Base-by-base conservation (phyloP, 2,888 invertebrate species). In the Podabrus alpinus region DNA sequence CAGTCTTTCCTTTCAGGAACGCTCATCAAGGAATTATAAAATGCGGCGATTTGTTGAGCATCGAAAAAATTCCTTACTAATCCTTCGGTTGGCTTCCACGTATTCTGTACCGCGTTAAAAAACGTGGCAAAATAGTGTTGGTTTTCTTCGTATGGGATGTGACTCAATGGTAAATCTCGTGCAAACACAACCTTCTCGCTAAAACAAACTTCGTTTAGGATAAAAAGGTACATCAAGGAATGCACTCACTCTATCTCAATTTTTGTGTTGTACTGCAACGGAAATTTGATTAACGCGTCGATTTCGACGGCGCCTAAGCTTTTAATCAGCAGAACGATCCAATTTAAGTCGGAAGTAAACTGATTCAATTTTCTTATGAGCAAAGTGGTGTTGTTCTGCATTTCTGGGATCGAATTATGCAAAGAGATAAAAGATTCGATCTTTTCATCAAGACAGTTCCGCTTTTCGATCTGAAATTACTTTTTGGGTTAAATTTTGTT, bases 201-300 rank as follows among this genome's bases (percentile, higher is more conserved):
- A 11, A 4, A 72, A 67, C 0, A n/a, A 60, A 3, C n/a, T 9
- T 11, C 9, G 13, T 24, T 66, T 66, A 66, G 11, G 0, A 16
- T 3, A 15, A 19, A 15, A 15, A 16, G 16, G 0, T 0, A 68
- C 3, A n/a, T 16, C 15, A 45, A 16, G 11, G 1, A 13, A 59
- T 5, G 7, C 45, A 61, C 66, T 17, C 71, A 73, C 75, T 45
- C 19, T 3, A 68, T 24, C n/a, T 66, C 68, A 11, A 73, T 13
- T 25, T 59, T 64, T n/a, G 75, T 25, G 24, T 75, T 77, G 29
- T 77, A 78, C 66, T 78, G 77, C 15, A 78, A 66, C 0, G 78
- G 78, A 66, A 77, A 78, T 11, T 77, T 68, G 2, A 72, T 25
- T 60, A 78, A 78, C 5, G 75, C 69, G 7, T 66, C 19, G 10